Percentiles rank a stretch among this genome's conserved stretches.
phyloP scores from a whole-genome alignment of 2,888 invertebrate genomes.

The Priocnemis perturbator region DNA sequence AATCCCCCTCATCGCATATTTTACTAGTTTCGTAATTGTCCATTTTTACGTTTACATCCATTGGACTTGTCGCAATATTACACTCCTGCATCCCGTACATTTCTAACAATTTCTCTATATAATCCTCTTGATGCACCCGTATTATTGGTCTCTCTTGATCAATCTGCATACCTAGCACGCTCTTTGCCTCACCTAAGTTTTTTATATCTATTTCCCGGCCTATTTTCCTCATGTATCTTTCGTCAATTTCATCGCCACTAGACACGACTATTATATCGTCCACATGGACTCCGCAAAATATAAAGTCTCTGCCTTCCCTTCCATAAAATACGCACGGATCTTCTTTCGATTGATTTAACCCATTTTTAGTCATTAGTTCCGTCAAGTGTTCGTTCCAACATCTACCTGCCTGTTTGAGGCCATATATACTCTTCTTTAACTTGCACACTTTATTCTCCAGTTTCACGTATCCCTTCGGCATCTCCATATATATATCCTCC shows the following conservation, averaged over 20 bases:
- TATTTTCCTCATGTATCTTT: neutral
- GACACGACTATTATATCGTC: slow-evolving; percentile 14
- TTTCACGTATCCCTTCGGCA: neutral
- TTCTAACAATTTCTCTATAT: neutral
- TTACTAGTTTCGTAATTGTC: too few species aligned
- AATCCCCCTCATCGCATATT: too few species aligned
- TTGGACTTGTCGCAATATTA: too few species aligned
- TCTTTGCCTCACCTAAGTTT: neutral
- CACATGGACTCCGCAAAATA: slow-evolving; percentile 15
- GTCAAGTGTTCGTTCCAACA: neutral
- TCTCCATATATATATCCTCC: neutral
- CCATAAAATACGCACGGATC: neutral
- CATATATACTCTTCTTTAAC: neutral
- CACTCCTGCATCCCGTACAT: neutral
- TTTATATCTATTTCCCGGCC: neutral
- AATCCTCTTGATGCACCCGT: neutral
- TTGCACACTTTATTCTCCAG: neutral
- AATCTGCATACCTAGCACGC: neutral
- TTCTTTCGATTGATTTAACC: neutral
- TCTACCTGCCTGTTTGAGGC: neutral
- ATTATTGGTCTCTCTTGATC: neutral
- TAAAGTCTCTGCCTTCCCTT: neutral
- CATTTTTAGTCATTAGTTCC: neutral
- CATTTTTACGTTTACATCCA: too few species aligned
- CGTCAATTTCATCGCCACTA: neutral